Conservation (phyloP, 1,140 invertebrate genomes). For the Brachionus sp. region DNA sequence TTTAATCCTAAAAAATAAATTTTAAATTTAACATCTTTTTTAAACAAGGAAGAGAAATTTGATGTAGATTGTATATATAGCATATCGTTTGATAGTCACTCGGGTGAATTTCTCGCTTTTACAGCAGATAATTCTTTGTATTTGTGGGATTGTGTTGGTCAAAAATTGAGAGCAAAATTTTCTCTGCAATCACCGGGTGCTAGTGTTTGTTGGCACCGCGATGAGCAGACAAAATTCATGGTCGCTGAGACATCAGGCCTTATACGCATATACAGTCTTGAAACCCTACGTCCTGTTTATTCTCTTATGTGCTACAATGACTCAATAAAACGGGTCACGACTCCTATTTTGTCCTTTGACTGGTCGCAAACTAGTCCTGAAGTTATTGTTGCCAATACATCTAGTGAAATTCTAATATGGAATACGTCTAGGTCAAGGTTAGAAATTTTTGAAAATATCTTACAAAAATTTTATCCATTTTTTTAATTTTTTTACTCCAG, state of each 20-base stretch:
- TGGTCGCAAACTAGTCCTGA: slow-evolving; percentile 9
- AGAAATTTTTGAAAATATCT: background rate
- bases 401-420: slow-evolving; percentile 9
- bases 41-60: background rate
- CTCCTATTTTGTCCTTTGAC: slow-evolving; percentile 11
- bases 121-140: slow-evolving; percentile 2
- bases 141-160: background rate
- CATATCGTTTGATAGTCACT: slow-evolving; percentile 2
- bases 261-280: slow-evolving; percentile 5
- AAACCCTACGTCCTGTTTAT: background rate
- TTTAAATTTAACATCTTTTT: background rate
- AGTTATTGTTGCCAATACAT: background rate
- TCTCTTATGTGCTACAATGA: slow-evolving; percentile 20
- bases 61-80: slow-evolving; percentile 32
- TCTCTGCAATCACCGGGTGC: slow-evolving; percentile 4
- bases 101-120: background rate
- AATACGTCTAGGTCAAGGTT: slow-evolving; percentile 18
- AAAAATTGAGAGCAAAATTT: slow-evolving; percentile 9
- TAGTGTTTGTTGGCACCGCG: slow-evolving; percentile 28
- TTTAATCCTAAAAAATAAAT: background rate
- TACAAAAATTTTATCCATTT: background rate
- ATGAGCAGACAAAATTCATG: slow-evolving; percentile 23
- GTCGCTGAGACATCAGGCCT: background rate
- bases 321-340: background rate
- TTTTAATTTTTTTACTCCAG: background rate